Conservation (phyloP, 2,888 invertebrate species). For the Elegia similella region DNA sequence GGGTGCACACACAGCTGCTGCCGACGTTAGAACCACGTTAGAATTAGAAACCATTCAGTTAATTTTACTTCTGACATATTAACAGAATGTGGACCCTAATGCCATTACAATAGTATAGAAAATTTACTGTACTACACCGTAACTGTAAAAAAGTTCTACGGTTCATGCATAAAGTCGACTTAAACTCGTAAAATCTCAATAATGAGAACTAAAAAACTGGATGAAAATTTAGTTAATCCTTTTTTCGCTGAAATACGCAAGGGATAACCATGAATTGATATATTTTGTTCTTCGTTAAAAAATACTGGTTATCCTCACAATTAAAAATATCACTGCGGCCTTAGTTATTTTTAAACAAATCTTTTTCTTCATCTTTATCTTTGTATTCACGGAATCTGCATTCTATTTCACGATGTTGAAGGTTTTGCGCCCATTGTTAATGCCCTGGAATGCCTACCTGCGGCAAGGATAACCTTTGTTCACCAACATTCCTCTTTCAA, state of each 20-base stretch:
- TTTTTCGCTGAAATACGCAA: too few relatives aligned
- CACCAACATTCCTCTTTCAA: not conserved
- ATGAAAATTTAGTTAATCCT: too few relatives aligned
- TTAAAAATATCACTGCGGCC: too few relatives aligned
- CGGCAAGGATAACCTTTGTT: constrained; percentile 3
- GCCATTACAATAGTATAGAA: not conserved
- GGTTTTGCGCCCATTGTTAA: constrained; percentile 7
- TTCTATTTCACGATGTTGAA: constrained; percentile 1
- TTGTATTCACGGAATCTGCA: not conserved
- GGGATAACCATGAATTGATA: too few relatives aligned
- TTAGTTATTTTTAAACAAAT: not conserved
- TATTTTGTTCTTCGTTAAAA: too few relatives aligned
- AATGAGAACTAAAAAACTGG: too few relatives aligned
- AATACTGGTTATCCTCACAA: not conserved
- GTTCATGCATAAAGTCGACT: too few relatives aligned
- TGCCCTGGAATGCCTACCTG: constrained; percentile 4
- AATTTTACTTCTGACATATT: not conserved
- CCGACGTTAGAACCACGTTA: constrained; percentile 45
- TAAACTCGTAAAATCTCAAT: too few relatives aligned
- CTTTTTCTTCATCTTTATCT: not conserved
- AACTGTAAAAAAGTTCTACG: too few relatives aligned
- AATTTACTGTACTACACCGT: too few relatives aligned
- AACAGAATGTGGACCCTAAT: not conserved
- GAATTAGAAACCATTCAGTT: constrained; percentile 17
- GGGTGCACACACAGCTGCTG: constrained; percentile 42